A percentile compares a stretch with the other conserved stretches of the same genome.
Evolutionary conservation across 2,888 invertebrate species (phyloP).

Genomic region (Ischnus inquisitorius): DNA sequence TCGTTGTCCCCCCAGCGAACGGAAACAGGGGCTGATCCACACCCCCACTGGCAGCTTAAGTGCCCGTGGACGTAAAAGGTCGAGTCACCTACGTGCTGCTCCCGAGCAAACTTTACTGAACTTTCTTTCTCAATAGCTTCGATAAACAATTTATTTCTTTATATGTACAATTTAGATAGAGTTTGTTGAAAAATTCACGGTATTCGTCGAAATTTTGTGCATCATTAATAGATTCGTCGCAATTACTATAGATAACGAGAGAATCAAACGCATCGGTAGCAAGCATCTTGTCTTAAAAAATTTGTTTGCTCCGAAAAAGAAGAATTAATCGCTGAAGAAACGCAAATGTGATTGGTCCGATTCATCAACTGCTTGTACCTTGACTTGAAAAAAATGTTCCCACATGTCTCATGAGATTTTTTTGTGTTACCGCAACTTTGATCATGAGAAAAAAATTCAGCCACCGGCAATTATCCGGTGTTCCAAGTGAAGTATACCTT

Average conservation of each 20-base stretch:
- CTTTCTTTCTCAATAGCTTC: background rate
- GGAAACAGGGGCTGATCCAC: conserved; percentile 22
- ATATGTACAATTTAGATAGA: background rate
- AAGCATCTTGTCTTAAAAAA: too few relatives aligned
- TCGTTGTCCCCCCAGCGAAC: conserved; percentile 6
- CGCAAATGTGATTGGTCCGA: conserved; percentile 8
- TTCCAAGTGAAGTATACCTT: conserved; percentile 34
- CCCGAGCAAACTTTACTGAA: conserved; percentile 14
- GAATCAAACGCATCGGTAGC: too few relatives aligned
- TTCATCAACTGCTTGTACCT: conserved; percentile 23
- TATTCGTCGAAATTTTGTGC: background rate
- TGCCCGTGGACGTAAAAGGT: conserved; percentile 38
- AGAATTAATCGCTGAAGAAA: background rate
- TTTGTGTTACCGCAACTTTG: conserved; percentile 15
- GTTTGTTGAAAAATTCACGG: background rate
- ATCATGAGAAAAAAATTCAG: conserved; percentile 58
- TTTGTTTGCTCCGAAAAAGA: background rate
- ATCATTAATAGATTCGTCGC: background rate
- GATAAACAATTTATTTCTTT: background rate
- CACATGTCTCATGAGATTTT: conserved; percentile 53
- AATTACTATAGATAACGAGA: too few relatives aligned
- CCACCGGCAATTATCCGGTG: conserved; percentile 40
- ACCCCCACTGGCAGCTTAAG: conserved; percentile 52
- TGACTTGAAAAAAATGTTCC: conserved; percentile 43
- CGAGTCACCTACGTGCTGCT: conserved; percentile 20